Conservation (phyloP, 2,797 vertebrate genomes). For the Onychomys arenicola region DNA sequence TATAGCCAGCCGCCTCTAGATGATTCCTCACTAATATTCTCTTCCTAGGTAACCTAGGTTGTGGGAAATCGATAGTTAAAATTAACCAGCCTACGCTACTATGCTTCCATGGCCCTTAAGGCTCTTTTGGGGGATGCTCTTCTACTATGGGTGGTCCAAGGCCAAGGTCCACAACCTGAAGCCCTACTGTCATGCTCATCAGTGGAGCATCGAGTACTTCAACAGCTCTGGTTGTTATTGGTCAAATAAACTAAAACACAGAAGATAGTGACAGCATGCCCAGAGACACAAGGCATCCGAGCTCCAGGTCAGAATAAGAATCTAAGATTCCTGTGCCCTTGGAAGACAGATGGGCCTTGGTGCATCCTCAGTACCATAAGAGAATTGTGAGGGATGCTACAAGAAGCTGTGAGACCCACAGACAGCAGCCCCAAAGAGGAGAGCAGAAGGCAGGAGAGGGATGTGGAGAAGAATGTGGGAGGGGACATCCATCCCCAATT, state of each 20-base stretch:
- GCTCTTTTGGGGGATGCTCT: neutral
- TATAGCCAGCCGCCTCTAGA: neutral
- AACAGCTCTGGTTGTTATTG: neutral
- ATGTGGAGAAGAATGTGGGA: neutral
- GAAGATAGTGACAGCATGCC: neutral
- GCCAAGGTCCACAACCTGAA: neutral
- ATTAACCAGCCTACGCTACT: neutral
- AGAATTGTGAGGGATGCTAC: neutral
- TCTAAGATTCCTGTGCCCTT: neutral
- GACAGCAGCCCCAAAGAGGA: neutral
- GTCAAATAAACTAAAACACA: conserved; percentile 6
- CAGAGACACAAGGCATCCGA: neutral
- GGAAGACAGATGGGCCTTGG: neutral
- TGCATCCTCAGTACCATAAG: neutral
- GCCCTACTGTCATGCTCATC: neutral
- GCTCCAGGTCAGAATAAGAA: neutral
- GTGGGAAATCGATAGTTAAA: neutral
- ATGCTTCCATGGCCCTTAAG: neutral
- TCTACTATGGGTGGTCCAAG: neutral
- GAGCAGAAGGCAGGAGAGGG: fast-evolving
- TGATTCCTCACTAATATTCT: neutral
- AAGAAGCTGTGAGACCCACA: neutral
- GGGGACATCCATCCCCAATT: neutral
- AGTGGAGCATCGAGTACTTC: neutral
- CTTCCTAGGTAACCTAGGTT: neutral